Base-by-base conservation (phyloP, 1,140 invertebrate genomes). In the Metopolophium dirhodum region DNA sequence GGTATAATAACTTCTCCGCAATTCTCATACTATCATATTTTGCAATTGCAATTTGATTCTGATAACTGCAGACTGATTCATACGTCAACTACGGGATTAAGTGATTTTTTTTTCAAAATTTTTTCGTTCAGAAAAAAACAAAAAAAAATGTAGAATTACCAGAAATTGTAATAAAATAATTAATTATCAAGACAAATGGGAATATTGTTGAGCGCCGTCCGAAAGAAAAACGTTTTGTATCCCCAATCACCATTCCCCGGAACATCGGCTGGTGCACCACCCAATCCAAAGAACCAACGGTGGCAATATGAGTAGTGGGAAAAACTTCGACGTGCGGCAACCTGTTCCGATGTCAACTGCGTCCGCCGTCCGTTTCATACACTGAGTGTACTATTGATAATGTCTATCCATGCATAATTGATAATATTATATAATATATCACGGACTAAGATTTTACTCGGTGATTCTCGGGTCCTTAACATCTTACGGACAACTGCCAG, bases 11-110 rank as follows among this genome's bases (percentile, higher is more conserved):
- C 54, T 68, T 90, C 54, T 90, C 37, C 37, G 54, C 14, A 68
- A 68, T 90, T 68, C 47, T 68, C 37, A 45, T 61, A n/a, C 35
- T 90, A 61, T 90, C 26, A 90, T 90, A 45, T 68, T 68, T 90
- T 45, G 9, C 89, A 90, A 45, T 30, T 68, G 37, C 49, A 37
- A 87, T 89, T 89, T 89, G 35, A 89, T 89, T 89, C 37, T 37
- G 88, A 57, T 57, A 54, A 57, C 23, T 89, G 37, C 37, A 41
- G 22, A 89, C 49, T 11, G 88, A 41, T 57, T 89, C 88, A n/a
- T 89, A 23, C 88, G 20, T 89, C 2, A 89, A 23, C 35, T 49
- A 47, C 85, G 14, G 37, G 85, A 47, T 47, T 18, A 2, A 86
- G 45, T 47, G 4, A 11, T 37, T 57, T 57, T 87, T 87, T 89